These are phyloP conservation scores for Nyleta sp. DNA, from an alignment of 2,888 invertebrate genomes.

Conservation along the genomic window DNA sequence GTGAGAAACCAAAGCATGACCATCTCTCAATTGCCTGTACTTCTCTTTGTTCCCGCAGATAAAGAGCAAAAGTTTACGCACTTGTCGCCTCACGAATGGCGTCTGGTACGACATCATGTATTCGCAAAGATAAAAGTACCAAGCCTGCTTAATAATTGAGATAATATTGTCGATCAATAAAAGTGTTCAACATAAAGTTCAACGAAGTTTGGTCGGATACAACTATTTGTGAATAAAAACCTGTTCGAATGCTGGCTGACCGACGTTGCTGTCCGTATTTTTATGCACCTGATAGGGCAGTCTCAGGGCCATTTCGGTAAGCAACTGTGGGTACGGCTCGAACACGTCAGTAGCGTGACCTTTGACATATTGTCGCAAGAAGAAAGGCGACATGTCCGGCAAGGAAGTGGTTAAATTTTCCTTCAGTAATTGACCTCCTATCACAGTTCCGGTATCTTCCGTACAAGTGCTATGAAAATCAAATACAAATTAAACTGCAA, in stretches of 20 bases:
- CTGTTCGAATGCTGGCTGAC: slow-evolving; percentile 79
- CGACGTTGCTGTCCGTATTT: slow-evolving; percentile 82
- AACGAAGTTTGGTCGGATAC: too few relatives aligned
- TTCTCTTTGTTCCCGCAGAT: slow-evolving; percentile 98
- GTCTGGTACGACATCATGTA: slow-evolving; percentile 98
- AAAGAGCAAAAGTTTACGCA: slow-evolving; percentile 94
- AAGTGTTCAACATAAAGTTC: too few relatives aligned
- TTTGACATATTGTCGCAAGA: slow-evolving; percentile 95
- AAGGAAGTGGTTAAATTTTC: slow-evolving; percentile 91
- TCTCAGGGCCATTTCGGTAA: slow-evolving; percentile 97
- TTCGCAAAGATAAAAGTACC: slow-evolving; percentile 94
- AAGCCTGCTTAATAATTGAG: slow-evolving; percentile 83
- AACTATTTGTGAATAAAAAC: slow-evolving; percentile 59
- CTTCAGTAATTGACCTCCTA: slow-evolving; percentile 89
- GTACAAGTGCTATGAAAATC: slow-evolving; percentile 74
- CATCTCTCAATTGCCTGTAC: slow-evolving; percentile 96
- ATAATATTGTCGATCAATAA: neutral
- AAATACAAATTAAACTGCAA: slow-evolving; percentile 11
- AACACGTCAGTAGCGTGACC: slow-evolving; percentile 96
- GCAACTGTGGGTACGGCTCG: slow-evolving; percentile 95
- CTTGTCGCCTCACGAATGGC: slow-evolving; percentile 94
- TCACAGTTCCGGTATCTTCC: slow-evolving; percentile 81
- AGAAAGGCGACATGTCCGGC: slow-evolving; percentile 98
- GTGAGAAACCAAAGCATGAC: slow-evolving; percentile 95
- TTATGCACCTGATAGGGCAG: slow-evolving; percentile 97